A percentile compares a stretch with the other conserved stretches of the same genome.
Conservation (phyloP, 2,797 vertebrate species). For the Channallabes apus region DNA sequence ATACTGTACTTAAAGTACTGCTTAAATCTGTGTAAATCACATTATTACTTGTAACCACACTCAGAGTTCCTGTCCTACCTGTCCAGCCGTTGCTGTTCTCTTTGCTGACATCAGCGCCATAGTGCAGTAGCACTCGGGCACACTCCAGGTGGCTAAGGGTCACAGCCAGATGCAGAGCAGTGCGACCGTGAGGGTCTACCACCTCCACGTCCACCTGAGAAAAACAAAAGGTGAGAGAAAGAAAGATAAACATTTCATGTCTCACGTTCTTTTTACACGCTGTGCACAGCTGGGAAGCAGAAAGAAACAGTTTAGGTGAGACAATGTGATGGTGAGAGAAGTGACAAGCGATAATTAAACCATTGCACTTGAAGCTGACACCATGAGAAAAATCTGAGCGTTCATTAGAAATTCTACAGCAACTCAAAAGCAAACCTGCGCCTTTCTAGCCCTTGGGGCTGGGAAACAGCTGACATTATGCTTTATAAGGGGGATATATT, state of each 20-base stretch:
- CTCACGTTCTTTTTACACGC: background rate
- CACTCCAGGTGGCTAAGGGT: slow-evolving; percentile 91
- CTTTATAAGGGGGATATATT: slow-evolving; percentile 21
- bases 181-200: slow-evolving; percentile 91
- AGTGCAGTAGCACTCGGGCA: slow-evolving; percentile 85
- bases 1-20: too few species aligned
- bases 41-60: background rate
- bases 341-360: slow-evolving; percentile 64
- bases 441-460: background rate
- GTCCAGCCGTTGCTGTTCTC: slow-evolving; percentile 96
- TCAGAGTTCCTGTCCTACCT: slow-evolving; percentile 69
- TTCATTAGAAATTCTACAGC: background rate
- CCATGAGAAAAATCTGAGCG: slow-evolving; percentile 1
- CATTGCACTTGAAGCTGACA: slow-evolving; percentile 38
- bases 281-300: background rate
- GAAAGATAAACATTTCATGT: background rate
- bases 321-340: slow-evolving; percentile 16
- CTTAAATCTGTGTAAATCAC: background rate
- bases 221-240: background rate
- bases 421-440: background rate
- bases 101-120: slow-evolving; percentile 90
- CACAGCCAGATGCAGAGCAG: slow-evolving; percentile 91
- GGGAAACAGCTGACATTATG: slow-evolving; percentile 13
- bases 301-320: slow-evolving; percentile 2
- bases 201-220: slow-evolving; percentile 85